phyloP scores from a whole-genome alignment of 2,888 invertebrate genomes.

The Cotesia congregata region DNA sequence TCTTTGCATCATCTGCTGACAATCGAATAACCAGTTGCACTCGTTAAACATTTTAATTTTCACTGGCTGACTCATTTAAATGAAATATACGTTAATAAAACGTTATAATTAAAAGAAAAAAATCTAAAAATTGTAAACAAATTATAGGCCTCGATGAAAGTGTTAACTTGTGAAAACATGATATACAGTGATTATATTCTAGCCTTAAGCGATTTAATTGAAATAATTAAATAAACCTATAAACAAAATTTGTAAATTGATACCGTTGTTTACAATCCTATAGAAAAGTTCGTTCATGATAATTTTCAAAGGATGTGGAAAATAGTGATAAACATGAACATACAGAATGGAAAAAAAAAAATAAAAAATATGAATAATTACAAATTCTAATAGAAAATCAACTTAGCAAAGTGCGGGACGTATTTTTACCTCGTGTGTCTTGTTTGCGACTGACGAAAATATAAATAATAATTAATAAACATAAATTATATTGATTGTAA shows the following conservation, averaged over 20 bases:
- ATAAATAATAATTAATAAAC: slow-evolving; percentile 51
- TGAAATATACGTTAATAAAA: slow-evolving; percentile 6
- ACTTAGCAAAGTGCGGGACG: slow-evolving; percentile 46
- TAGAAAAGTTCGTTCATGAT: background rate
- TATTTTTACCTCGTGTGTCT: slow-evolving; percentile 68
- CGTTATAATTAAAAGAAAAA: slow-evolving; percentile 24
- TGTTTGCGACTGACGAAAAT: slow-evolving; percentile 63
- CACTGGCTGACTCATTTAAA: background rate
- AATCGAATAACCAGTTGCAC: background rate
- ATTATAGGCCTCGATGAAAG: slow-evolving; percentile 6
- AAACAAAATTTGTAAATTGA: slow-evolving; percentile 22
- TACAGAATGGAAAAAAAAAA: slow-evolving; percentile 32
- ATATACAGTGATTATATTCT: background rate
- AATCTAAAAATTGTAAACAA: background rate
- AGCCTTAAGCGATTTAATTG: slow-evolving; percentile 1
- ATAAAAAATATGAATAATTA: slow-evolving; percentile 38
- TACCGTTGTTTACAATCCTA: background rate
- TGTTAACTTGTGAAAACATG: background rate
- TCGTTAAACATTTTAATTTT: slow-evolving; percentile 26
- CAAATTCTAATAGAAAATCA: slow-evolving; percentile 10
- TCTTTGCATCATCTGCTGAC: background rate
- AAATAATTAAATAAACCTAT: slow-evolving; percentile 3
- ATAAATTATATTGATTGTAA: slow-evolving; percentile 55
- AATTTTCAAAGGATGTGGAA: background rate
- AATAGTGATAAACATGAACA: slow-evolving; percentile 6